A percentile compares a stretch with the other conserved stretches of the same genome.
Evolutionary conservation across 2,888 invertebrate genomes (phyloP).

Genomic region (Nomada fabriciana): DNA sequence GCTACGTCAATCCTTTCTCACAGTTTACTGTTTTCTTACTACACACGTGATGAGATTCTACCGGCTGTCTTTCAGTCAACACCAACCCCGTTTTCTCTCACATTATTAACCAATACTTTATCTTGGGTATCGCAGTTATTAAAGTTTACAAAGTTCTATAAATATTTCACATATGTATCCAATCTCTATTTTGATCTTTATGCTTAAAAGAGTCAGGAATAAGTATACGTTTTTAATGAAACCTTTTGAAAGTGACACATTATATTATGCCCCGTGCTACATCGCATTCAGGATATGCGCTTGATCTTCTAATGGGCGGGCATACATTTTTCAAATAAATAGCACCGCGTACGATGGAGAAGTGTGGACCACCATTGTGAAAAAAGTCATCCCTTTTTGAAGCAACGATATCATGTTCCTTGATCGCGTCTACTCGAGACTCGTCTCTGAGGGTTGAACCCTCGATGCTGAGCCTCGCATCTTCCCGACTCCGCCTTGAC

Average conservation of each 20-base stretch:
- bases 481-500: constrained; percentile 81
- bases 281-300: neutral
- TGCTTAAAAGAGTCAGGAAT: no score
- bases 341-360: constrained; percentile 1
- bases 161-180: no score
- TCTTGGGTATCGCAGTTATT: constrained; percentile 2
- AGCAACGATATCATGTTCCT: constrained; percentile 83
- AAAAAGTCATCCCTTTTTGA: constrained; percentile 80
- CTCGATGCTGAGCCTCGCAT: constrained; percentile 82
- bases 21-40: constrained; percentile 25
- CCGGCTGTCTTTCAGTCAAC: neutral
- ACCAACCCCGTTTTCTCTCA: neutral
- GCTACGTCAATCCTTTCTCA: constrained; percentile 25
- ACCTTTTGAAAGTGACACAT: no score
- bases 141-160: no score
- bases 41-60: neutral
- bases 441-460: constrained; percentile 78
- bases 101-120: neutral
- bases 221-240: no score
- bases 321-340: constrained; percentile 51
- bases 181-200: no score
- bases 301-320: constrained; percentile 46
- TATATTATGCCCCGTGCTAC: neutral
- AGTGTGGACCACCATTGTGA: constrained; percentile 77
- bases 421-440: constrained; percentile 77